Evolutionary conservation across 2,113 vertebrate species (phyloP).

Genomic region (human (Homo sapiens)): DNA sequence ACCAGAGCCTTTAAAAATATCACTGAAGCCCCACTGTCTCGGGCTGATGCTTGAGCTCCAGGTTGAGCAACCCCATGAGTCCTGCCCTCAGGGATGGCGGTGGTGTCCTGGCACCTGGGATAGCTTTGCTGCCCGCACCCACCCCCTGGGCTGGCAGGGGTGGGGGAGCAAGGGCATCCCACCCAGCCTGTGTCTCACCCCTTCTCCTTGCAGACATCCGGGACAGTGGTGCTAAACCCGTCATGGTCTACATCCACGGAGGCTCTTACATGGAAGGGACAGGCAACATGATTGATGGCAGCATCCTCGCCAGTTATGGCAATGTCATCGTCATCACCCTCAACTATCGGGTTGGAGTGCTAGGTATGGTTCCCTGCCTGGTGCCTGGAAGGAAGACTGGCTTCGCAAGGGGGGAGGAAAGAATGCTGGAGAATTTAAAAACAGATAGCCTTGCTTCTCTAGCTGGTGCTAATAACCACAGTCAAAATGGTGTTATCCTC

Average conservation of each 20-base stretch:
- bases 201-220: conserved; percentile 96
- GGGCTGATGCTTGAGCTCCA: background rate
- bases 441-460: background rate
- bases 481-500: background rate
- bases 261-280: conserved; percentile 99
- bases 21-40: background rate
- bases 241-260: conserved; percentile 99
- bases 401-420: background rate
- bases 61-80: conserved; percentile 41
- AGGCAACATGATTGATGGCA: conserved; percentile 99
- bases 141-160: conserved; percentile 69
- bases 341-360: conserved; percentile 98
- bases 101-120: conserved; percentile 78
- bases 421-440: background rate
- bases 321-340: conserved; percentile 99
- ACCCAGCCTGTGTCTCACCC: conserved; percentile 72
- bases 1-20: conserved; percentile 34
- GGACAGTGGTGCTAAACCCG: conserved; percentile 98
- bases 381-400: background rate
- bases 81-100: conserved; percentile 47
- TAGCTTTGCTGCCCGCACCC: conserved; percentile 69
- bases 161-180: conserved; percentile 68
- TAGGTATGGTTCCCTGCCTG: conserved; percentile 87
- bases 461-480: background rate
- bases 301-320: conserved; percentile 98